Conservation (phyloP, 1,140 invertebrate genomes). For the Mamestra configurata region DNA sequence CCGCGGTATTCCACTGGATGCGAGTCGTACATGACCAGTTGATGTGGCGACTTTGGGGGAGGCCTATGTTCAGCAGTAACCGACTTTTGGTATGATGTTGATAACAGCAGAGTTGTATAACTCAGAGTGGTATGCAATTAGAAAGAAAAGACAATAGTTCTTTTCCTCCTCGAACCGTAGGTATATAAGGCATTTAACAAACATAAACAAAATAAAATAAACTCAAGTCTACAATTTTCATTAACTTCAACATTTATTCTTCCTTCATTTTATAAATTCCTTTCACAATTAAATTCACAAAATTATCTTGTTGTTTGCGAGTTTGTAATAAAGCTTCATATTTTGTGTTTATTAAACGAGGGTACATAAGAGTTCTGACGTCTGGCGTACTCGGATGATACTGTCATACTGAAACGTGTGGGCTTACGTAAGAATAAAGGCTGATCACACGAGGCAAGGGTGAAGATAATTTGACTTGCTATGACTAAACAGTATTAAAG, state of each 20-base stretch:
- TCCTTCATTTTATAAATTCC: constrained; percentile 3
- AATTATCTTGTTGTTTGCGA: constrained; percentile 12
- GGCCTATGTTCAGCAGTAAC: too few relatives aligned
- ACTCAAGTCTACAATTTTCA: not conserved
- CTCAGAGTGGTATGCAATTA: too few relatives aligned
- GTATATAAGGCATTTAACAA: too few relatives aligned
- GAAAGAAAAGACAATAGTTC: too few relatives aligned
- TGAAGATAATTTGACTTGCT: too few relatives aligned
- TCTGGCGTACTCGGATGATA: constrained; percentile 10
- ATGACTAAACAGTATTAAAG: too few relatives aligned
- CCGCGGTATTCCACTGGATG: too few relatives aligned
- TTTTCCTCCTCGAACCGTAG: too few relatives aligned
- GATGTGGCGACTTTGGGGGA: too few relatives aligned
- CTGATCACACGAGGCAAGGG: not conserved
- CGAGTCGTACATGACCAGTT: too few relatives aligned
- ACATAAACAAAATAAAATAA: not conserved
- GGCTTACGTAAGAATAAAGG: not conserved
- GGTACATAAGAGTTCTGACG: constrained; percentile 12
- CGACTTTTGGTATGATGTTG: too few relatives aligned
- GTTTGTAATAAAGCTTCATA: constrained; percentile 8
- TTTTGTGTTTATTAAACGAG: constrained; percentile 30
- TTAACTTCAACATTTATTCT: not conserved
- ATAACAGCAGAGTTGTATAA: too few relatives aligned
- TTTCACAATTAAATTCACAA: constrained; percentile 16
- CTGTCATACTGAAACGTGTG: constrained; percentile 2